Evolutionary conservation across 2,888 invertebrate species (phyloP).

Genomic region (Apodemia hepburni): DNA sequence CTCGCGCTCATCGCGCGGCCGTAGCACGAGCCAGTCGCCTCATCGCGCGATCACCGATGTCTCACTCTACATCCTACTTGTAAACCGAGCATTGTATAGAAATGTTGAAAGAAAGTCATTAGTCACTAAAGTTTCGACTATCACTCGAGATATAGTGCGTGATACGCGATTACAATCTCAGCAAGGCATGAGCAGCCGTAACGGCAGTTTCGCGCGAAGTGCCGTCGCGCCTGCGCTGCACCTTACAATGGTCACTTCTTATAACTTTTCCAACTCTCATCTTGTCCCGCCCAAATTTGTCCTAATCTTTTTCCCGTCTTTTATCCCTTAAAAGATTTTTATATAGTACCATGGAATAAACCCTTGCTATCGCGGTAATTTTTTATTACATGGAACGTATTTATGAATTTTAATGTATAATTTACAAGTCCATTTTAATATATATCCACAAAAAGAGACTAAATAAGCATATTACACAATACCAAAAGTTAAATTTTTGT

Average conservation of each 20-base stretch:
- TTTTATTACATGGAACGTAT: no score
- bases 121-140: constrained; percentile 13
- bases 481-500: no score
- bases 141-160: constrained; percentile 26
- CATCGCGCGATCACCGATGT: constrained; percentile 61
- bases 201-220: constrained; percentile 57
- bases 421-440: no score
- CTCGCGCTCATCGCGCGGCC: constrained; percentile 70
- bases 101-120: constrained; percentile 3
- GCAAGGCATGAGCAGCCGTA: constrained; percentile 58
- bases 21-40: constrained; percentile 47
- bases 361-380: no score
- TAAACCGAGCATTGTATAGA: not conserved
- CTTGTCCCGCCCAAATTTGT: constrained; percentile 26
- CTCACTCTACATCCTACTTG: constrained; percentile 29
- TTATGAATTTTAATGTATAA: no score
- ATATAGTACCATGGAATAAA: not conserved
- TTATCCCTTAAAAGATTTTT: not conserved
- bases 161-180: constrained; percentile 43
- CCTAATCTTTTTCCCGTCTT: constrained; percentile 10
- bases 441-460: no score
- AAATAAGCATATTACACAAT: no score
- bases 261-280: constrained; percentile 33
- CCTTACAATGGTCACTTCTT: constrained; percentile 32
- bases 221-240: constrained; percentile 73